These are phyloP conservation scores for Hiodon alosoides DNA, from an alignment of 2,113 vertebrate genomes.

Conservation along the genomic window DNA sequence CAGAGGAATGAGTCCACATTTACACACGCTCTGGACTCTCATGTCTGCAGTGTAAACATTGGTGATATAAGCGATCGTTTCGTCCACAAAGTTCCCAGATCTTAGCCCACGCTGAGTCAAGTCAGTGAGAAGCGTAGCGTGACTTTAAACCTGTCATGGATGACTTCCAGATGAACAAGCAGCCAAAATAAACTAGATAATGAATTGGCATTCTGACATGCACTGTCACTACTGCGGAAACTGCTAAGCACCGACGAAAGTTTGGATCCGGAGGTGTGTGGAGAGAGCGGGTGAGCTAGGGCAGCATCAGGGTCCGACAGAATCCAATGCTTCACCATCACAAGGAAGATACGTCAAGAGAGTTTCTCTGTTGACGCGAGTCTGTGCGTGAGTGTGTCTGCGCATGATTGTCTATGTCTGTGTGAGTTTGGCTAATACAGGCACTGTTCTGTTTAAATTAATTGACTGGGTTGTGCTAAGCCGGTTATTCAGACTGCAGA, in stretches of 20 bases:
- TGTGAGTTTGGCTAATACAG: no score
- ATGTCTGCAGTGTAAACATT: background rate
- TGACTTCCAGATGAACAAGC: constrained; percentile 20
- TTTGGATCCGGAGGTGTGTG: constrained; percentile 10
- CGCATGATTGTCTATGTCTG: no score
- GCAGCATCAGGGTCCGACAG: background rate
- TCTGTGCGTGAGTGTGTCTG: no score
- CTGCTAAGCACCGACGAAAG: constrained; percentile 27
- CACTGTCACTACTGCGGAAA: constrained; percentile 30
- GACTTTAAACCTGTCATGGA: constrained; percentile 18
- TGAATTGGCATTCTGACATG: constrained; percentile 36
- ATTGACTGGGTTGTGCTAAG: no score
- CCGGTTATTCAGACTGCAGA: no score
- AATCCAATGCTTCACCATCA: no score
- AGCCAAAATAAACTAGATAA: constrained; percentile 36
- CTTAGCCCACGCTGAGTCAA: constrained; percentile 6
- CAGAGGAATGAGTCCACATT: constrained; percentile 40
- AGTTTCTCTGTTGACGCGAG: no score
- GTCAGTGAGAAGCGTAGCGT: constrained; percentile 11
- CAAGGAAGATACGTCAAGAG: no score
- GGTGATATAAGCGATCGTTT: background rate
- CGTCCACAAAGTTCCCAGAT: background rate
- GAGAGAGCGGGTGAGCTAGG: constrained; percentile 32
- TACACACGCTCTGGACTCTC: constrained; percentile 26
- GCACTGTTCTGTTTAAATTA: no score